Base-by-base conservation (phyloP, 2,888 invertebrate species). In the Nymphalis c-album region DNA sequence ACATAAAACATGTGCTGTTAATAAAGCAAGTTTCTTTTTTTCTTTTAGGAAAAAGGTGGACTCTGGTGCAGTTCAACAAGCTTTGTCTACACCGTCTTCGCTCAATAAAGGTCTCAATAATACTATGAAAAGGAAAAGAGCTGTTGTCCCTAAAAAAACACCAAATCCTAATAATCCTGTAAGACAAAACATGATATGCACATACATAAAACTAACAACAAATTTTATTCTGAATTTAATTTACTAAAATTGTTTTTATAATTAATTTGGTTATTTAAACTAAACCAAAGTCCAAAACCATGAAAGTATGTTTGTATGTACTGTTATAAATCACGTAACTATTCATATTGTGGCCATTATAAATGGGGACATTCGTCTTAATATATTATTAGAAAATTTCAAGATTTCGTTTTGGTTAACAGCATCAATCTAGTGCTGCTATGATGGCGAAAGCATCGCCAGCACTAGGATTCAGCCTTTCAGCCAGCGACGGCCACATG, bases 401-500 rank as follows among this genome's bases (percentile, higher is more conserved):
- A 55, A 55, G 20, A 55, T 47, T 7, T 35, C 60, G 17, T 71
- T 20, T 64, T 85, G 89, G 63, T 67, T 60, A 16, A 64, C 87
- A 94, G 92, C 92, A 94, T 81, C 94, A 93, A 80, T 83, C 88
- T 58, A 85, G 86, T 68, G 87, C 86, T 60, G 89, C 92, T 74
- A 81, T 91, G 80, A 78, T 93, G 72, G 87, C 91, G 5, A 94
- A 93, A 74, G 90, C 94, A 68, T 90, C 95, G 73, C 94, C 95
- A 7, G 87, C 85, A 3, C 79, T 89, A 48, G 90, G 86, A 40
- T 84, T 88, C 60, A 85, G 88, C 5, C 72, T 90, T n/a, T 84
- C 87, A 2, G 81, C 90, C 10, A 85, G 91, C 40, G 96, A 96
- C 81, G 96, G 96, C 26, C 96, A 97, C 78, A 96, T 98, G 96